Conservation (phyloP, 1,140 invertebrate species). For the Drosophila pruinosa region DNA sequence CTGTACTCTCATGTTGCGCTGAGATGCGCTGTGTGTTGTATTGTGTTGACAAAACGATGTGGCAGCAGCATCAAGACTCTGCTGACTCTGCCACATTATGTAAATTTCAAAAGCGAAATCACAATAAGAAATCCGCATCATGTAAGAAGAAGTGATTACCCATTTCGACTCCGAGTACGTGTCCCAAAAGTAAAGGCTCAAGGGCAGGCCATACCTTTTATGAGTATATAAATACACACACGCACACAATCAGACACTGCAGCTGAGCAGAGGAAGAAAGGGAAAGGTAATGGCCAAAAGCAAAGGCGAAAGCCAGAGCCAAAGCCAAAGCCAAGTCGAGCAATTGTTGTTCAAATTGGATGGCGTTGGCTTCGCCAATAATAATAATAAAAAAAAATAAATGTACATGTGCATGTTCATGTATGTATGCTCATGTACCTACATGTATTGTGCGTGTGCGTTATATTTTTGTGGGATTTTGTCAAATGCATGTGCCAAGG, state of each 20-base stretch:
- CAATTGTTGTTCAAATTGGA: conserved; percentile 48
- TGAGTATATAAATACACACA: conserved; percentile 18
- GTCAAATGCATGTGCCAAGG: conserved; percentile 36
- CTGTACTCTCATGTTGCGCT: conserved; percentile 40
- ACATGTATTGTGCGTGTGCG: neutral
- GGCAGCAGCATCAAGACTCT: conserved; percentile 42
- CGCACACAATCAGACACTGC: neutral
- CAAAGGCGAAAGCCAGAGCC: conserved; percentile 15
- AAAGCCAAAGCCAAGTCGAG: conserved; percentile 29
- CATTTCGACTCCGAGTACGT: conserved; percentile 33
- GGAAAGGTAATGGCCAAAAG: neutral
- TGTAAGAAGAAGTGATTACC: conserved; percentile 43
- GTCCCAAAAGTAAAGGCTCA: conserved; percentile 25
- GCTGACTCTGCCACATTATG: conserved; percentile 58
- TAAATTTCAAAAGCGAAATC: conserved; percentile 65
- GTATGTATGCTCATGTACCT: neutral
- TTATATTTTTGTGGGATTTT: conserved; percentile 11
- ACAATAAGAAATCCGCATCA: conserved; percentile 61
- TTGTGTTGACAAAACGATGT: conserved; percentile 55
- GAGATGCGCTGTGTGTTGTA: neutral
- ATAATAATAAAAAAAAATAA: conserved; percentile 20
- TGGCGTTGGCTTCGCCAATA: conserved; percentile 31
- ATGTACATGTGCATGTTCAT: neutral
- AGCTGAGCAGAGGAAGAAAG: conserved; percentile 8
- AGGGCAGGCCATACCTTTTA: conserved; percentile 39